These are phyloP conservation scores for Miichthys miiuy DNA, from an alignment of 2,797 vertebrate species.

Conservation along the genomic window DNA sequence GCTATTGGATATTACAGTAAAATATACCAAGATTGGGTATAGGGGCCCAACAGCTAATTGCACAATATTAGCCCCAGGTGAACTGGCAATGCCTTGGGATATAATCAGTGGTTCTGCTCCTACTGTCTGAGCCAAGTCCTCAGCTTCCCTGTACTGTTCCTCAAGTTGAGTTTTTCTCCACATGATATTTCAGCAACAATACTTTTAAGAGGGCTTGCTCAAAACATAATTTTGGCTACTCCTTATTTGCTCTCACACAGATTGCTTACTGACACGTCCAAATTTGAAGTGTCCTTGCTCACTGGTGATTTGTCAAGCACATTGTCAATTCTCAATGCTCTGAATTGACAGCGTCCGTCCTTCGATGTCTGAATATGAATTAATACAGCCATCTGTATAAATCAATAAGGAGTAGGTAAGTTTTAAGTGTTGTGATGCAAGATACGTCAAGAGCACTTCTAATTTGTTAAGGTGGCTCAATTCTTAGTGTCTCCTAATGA, in stretches of 20 bases:
- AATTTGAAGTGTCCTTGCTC: not conserved
- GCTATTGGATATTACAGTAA: not conserved
- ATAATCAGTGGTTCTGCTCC: not conserved
- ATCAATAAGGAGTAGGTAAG: slow-evolving; percentile 12
- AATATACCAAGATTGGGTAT: not conserved
- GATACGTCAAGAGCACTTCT: not conserved
- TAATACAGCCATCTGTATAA: slow-evolving; percentile 4
- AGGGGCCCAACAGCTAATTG: not conserved
- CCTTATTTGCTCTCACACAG: not conserved
- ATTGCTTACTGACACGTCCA: not conserved
- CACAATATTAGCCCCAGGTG: not conserved
- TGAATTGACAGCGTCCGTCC: not conserved
- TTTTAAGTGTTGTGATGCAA: not conserved
- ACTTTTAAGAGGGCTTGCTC: not conserved
- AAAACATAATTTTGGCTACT: not conserved
- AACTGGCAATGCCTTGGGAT: not conserved
- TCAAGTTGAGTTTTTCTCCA: not conserved
- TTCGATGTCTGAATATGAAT: slow-evolving; percentile 27
- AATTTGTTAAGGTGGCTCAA: not conserved
- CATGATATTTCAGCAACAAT: not conserved
- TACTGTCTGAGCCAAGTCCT: not conserved
- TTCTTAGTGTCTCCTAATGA: not conserved
- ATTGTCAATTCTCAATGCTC: slow-evolving; percentile 1
- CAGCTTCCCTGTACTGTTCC: not conserved
- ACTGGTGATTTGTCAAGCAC: not conserved